Evolutionary conservation across 2,113 vertebrate genomes (phyloP), one percentile per base, ranked within the genome.

Genomic region (Australoheros scitulus): DNA sequence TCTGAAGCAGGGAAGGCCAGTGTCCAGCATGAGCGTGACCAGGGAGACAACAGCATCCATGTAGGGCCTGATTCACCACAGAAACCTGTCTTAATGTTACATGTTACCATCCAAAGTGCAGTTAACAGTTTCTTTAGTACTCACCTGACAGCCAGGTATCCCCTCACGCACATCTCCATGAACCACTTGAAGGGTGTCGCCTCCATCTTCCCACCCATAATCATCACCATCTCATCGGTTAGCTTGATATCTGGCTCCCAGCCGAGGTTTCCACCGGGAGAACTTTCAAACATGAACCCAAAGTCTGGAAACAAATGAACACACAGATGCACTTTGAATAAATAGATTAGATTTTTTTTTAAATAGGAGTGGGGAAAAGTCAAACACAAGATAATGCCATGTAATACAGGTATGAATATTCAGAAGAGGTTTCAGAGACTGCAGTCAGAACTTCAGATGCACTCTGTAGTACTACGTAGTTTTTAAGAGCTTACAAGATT

Each of bases 111-210:
- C 50, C 17, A 32, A 52, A 50, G 22, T 13, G 29, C 65, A 52
- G 29, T 1, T 2, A 56, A 34, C 11, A 55, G 2, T 32, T 36
- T 18, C 41, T 59, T 34, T 0, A 38, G 5, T 2, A 75, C 95
- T 95, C 88, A 99, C 98, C 98, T 96, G 87, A 99, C 98, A 1
- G 98, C 98, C 92, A 99, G 94, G 90, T 99, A 99, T 55, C 98
- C 98, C 17, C 97, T 96, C 88, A 99, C 98, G 65, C 98, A 99
- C 98, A 99, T 99, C 94, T 99, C 98, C 98, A 99, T 99, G 93
- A 99, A 99, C 98, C 98, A 99, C 72, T 98, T 98, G 94, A 99
- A 99, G 1, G 98, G 98, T 0, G 98, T 99, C n/a, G 98, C 98
- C 92, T 99, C 98, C 98, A 99, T 99, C 90, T 99, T 99, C 22